These are phyloP conservation scores for Gallinago solitaria DNA, from an alignment of 2,797 vertebrate species.

Conservation along the genomic window DNA sequence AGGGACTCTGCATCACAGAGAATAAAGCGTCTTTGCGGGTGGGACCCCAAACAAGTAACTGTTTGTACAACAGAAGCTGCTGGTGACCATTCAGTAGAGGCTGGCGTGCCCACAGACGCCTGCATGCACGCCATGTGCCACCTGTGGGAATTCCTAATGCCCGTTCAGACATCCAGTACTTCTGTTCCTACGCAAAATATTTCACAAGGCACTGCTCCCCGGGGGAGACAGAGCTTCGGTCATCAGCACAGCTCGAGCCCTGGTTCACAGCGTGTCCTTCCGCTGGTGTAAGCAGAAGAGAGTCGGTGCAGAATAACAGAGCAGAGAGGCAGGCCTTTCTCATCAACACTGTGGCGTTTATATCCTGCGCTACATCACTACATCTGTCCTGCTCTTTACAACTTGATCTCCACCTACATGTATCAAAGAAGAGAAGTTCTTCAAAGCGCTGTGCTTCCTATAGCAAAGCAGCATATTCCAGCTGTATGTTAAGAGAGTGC, in stretches of 20 bases:
- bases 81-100: background rate
- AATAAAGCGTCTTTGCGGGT: background rate
- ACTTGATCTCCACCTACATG: background rate
- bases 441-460: background rate
- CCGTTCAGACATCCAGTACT: background rate
- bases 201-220: background rate
- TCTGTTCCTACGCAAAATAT: background rate
- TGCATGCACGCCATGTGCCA: fast-evolving
- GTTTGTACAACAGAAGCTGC: constrained; percentile 11
- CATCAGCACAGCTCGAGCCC: fast-evolving
- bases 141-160: background rate
- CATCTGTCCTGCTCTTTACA: background rate
- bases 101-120: background rate
- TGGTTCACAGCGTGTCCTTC: fast-evolving
- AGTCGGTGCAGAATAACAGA: background rate
- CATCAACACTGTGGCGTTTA: background rate
- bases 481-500: background rate
- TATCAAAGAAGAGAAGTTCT: background rate
- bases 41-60: background rate
- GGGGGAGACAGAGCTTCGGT: fast-evolving
- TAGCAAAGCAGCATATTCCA: background rate
- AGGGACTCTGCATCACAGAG: background rate
- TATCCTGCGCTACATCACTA: background rate
- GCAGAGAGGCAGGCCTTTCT: background rate
- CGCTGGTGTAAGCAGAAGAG: background rate